Base-by-base conservation (phyloP, 2,888 invertebrate genomes). In the Drepanosiphum platanoidis region DNA sequence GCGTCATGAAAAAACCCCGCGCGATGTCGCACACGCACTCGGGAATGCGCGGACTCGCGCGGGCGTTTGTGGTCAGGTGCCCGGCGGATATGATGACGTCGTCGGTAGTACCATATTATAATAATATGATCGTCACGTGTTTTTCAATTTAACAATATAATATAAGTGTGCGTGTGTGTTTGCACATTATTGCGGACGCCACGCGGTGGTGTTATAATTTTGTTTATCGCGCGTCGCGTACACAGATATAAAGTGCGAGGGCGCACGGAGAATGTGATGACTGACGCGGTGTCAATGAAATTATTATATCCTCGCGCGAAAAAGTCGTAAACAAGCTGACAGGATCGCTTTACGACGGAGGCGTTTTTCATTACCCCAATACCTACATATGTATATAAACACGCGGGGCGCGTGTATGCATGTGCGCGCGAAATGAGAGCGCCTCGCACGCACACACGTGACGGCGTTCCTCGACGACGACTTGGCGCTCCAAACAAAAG, bases 281-380 rank as follows among this genome's bases (percentile, higher is more conserved):
- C 30, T 30, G 64, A 27, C 32, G n/a, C n/a, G 66, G 46, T 68
- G 46, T 79, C 79, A 68, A 79, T 79, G 79, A 79, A 79, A 68
- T 79, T 32, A 34, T 79, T 27, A 27, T 78, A 78, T 52, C 46
- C 66, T 32, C 66, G 22, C 18, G 66, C 71, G 8, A 18, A n/a
- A 52, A 80, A 80, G 58, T 80, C 80, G 70, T 80, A 80, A 80
- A 80, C 80, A 58, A 70, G 22, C 70, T 58, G 80, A 80, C 70
- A 70, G 36, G 18, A 70, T 22, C 46, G 70, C 66, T 80, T 80
- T 66, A 66, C 78, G 78, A 66, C 30, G 22, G 30, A 77, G 18
- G 61, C 18, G 30, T 61, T 77, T 77, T 77, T 77, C 77, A 77
- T 64, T 11, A 27, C 36, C 9, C 11, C 18, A 61, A 77, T 61